These are phyloP conservation scores for Microctonus brassicae DNA, from an alignment of 2,888 invertebrate genomes.

Conservation along the genomic window DNA sequence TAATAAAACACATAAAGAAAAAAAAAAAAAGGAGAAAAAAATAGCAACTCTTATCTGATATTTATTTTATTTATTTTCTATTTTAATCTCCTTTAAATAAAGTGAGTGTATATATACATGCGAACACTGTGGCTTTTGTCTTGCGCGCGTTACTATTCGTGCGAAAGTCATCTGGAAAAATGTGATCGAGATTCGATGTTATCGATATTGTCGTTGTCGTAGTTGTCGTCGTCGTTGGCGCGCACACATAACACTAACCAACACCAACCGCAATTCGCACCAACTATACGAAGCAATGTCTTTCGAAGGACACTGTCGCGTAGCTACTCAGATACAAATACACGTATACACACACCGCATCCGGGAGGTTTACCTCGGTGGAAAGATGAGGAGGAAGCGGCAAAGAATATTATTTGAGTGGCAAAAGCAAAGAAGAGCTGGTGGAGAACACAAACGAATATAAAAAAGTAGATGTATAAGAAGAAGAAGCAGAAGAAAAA, in stretches of 20 bases:
- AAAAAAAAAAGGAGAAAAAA: slow-evolving; percentile 29
- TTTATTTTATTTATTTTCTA: background rate
- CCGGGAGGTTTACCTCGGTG: slow-evolving; percentile 13
- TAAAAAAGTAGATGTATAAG: slow-evolving; percentile 4
- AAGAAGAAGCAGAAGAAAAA: slow-evolving; percentile 27
- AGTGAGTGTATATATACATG: background rate
- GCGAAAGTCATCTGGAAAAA: slow-evolving; percentile 10
- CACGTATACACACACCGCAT: slow-evolving; percentile 19
- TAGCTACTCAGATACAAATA: slow-evolving; percentile 17
- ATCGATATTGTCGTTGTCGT: slow-evolving; percentile 15
- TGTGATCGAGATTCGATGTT: slow-evolving; percentile 33
- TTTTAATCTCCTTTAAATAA: background rate
- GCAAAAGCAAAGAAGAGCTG: slow-evolving; percentile 42
- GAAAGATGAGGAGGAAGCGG: background rate
- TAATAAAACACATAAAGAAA: background rate
- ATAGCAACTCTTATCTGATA: background rate
- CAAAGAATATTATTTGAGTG: slow-evolving; percentile 37
- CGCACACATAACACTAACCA: background rate
- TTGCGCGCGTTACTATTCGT: background rate
- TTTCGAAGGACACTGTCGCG: slow-evolving; percentile 37
- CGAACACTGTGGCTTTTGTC: background rate
- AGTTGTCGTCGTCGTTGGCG: no score
- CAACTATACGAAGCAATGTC: slow-evolving; percentile 5
- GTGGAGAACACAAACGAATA: slow-evolving; percentile 38
- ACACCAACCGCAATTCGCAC: background rate